Base-by-base conservation (phyloP, 1,140 invertebrate genomes). In the Drosophila auraria region DNA sequence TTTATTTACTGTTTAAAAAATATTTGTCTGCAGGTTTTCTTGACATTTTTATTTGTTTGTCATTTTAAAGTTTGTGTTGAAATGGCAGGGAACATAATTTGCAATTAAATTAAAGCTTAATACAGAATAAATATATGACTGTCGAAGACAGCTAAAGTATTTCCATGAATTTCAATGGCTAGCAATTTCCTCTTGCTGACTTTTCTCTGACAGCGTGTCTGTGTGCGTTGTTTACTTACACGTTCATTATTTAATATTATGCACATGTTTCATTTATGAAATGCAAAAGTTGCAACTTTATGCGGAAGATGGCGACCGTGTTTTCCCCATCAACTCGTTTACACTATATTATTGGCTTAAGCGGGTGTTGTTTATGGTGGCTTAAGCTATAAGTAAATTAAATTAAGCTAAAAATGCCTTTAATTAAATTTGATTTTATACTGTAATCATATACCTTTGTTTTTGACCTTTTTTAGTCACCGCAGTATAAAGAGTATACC, bases 231-330 rank as follows among this genome's bases (percentile, higher is more conserved):
- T 84, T 87, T 75, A 60, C 78, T 75, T 65, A 70, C 62, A 69
- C 69, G 47, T 61, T 77, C 69, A 30, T 60, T 61, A 73, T 61
- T 84, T 90, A 89, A 90, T 82, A 82, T 82, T 90, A 89, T 89
- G 86, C 86, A 82, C 86, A 89, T 89, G 86, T 89, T 89, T 89
- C 86, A 90, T 90, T 90, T 89, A 89, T 89, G 78, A 87, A 90
- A 89, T 89, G 84, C 84, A 90, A 82, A 89, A 79, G 59, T 56
- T 82, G 69, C 78, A 89, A 68, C 25, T 78, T 87, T 89, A 74
- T 81, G 80, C 76, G 51, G n/a, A 58, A 66, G 58, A 57, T 44
- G 54, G 8, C 45, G 3, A 42, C n/a, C n/a, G 23, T 44, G 30
- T 45, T 36, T 27, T 44, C 2, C 15, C 3, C 33, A 58, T 50